phyloP scores from a whole-genome alignment of 2,797 vertebrate genomes.

The Cynopterus sphinx region DNA sequence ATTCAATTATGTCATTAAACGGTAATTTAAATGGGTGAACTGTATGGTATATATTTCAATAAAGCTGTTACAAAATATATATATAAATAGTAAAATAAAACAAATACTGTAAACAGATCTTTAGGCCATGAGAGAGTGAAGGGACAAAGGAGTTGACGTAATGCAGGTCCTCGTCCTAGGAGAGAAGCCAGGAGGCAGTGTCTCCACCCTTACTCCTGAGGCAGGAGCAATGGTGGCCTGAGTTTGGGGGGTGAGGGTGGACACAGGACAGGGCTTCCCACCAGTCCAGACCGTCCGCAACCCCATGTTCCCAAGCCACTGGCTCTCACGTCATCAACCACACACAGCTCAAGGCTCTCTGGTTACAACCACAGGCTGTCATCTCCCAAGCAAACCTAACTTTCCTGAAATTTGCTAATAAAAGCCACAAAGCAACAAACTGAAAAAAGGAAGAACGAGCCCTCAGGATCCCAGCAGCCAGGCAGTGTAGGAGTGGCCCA shows the following conservation, averaged over 20 bases:
- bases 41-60: neutral
- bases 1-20: neutral
- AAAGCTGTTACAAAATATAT: neutral
- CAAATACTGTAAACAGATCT: neutral
- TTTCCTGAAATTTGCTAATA: conserved; percentile 80
- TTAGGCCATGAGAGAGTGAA: neutral
- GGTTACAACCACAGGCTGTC: conserved; percentile 78
- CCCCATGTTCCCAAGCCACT: conserved; percentile 51
- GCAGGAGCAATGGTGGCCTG: no score
- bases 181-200: neutral
- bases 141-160: neutral
- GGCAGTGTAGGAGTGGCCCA: fast-evolving
- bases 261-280: conserved; percentile 49
- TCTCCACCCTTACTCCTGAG: neutral
- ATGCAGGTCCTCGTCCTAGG: neutral
- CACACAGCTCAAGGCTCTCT: conserved; percentile 77
- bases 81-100: neutral
- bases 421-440: conserved; percentile 81
- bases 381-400: conserved; percentile 81
- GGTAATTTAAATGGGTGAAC: neutral
- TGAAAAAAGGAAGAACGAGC: conserved; percentile 64
- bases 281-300: conserved; percentile 69
- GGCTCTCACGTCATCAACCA: conserved; percentile 73
- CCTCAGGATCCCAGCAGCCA: fast-evolving
- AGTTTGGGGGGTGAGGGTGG: neutral